Conservation (phyloP, 2,113 vertebrate genomes). For the Anser cygnoides region DNA sequence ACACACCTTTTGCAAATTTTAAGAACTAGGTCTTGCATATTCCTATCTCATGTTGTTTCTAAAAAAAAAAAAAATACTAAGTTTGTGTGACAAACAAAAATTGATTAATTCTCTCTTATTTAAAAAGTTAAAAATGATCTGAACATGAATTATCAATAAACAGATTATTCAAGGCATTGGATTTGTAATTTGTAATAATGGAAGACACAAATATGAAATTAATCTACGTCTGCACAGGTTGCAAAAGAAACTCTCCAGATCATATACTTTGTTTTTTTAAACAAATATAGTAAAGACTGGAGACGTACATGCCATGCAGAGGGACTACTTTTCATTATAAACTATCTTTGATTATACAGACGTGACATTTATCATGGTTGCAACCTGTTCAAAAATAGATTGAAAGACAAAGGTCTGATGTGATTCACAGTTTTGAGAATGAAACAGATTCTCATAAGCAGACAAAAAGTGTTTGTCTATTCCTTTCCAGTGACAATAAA, state of each 20-base stretch:
- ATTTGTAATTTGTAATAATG: conserved; percentile 13
- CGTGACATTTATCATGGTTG: not conserved
- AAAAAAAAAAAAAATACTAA: not conserved
- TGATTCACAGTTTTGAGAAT: not conserved
- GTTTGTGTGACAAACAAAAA: not conserved
- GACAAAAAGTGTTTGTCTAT: not conserved
- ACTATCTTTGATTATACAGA: not conserved
- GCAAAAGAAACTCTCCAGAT: conserved; percentile 14
- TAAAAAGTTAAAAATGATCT: not conserved
- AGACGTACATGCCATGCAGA: not conserved
- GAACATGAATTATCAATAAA: not conserved
- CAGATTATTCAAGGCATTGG: not conserved
- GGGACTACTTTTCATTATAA: not conserved
- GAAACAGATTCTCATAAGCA: not conserved
- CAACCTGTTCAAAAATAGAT: not conserved
- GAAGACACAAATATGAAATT: not conserved
- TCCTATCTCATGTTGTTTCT: not conserved
- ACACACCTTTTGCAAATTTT: not conserved
- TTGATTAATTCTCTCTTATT: not conserved
- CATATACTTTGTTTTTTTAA: not conserved
- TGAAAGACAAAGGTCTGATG: not conserved
- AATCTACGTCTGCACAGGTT: not conserved
- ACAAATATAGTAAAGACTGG: not conserved
- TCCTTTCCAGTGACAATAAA: not conserved
- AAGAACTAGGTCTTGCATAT: not conserved